Percentiles rank a stretch among this genome's conserved stretches.
Evolutionary conservation across 2,113 vertebrate species (phyloP).

Genomic region (Hepsetus odoe): DNA sequence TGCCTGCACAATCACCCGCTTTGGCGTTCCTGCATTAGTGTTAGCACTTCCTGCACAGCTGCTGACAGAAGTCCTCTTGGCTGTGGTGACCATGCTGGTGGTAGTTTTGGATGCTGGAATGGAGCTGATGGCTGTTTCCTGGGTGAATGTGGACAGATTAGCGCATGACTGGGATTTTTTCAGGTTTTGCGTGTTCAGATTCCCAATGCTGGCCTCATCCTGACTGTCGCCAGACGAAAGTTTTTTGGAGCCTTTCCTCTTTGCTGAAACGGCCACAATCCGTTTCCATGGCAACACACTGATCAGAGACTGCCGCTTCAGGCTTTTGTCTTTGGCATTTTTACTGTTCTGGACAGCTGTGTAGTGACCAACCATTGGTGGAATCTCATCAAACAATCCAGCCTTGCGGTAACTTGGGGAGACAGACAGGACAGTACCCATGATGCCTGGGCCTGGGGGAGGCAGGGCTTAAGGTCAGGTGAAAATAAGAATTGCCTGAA

Average conservation of each 20-base stretch:
- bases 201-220: conserved; percentile 81
- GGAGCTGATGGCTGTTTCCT: conserved; percentile 71
- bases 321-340: conserved; percentile 87
- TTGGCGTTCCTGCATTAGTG: conserved; percentile 83
- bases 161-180: conserved; percentile 92
- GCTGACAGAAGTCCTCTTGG: conserved; percentile 74
- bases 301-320: conserved; percentile 88
- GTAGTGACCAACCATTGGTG: conserved; percentile 85
- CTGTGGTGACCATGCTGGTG: conserved; percentile 72
- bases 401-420: conserved; percentile 92
- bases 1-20: conserved; percentile 88
- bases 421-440: conserved; percentile 90
- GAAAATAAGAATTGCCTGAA: not conserved
- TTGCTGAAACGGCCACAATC: conserved; percentile 87
- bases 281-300: conserved; percentile 90
- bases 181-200: conserved; percentile 85
- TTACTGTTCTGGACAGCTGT: conserved; percentile 90
- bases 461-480: conserved; percentile 18
- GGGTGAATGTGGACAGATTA: conserved; percentile 84
- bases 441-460: conserved; percentile 68
- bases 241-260: conserved; percentile 90
- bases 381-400: conserved; percentile 86
- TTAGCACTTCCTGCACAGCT: conserved; percentile 63
- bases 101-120: conserved; percentile 81
- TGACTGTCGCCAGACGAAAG: conserved; percentile 76